Conservation (phyloP, 2,113 vertebrate genomes). For the Ginglymostoma cirratum region DNA sequence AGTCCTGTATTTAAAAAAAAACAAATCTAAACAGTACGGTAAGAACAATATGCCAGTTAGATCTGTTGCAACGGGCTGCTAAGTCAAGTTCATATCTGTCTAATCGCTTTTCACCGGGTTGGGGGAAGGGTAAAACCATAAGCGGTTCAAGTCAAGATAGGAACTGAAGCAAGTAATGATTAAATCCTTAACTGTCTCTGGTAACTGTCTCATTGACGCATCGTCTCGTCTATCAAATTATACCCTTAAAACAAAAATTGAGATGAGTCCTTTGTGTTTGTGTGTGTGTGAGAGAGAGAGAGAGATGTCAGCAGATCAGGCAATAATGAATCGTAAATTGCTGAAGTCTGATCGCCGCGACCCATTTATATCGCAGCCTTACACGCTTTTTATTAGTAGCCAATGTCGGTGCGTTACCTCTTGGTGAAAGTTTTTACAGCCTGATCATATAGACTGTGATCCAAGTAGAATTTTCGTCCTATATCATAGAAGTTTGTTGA, state of each 20-base stretch:
- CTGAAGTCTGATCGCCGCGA: background rate
- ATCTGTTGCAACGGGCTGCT: background rate
- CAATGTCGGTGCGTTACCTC: background rate
- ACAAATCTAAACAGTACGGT: background rate
- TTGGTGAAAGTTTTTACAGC: slow-evolving; percentile 5
- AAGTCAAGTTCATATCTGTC: background rate
- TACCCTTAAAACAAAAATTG: background rate
- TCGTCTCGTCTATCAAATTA: slow-evolving; percentile 1
- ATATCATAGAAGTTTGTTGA: background rate
- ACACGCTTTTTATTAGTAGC: too few species aligned
- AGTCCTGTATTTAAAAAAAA: background rate
- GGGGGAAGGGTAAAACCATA: background rate
- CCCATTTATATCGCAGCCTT: background rate
- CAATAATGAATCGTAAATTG: background rate
- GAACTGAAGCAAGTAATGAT: slow-evolving; percentile 24
- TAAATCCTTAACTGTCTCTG: background rate
- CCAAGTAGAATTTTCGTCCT: background rate
- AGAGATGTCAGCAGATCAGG: background rate
- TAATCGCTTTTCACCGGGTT: background rate
- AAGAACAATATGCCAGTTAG: background rate
- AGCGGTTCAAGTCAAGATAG: background rate
- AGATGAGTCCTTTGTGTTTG: too few species aligned
- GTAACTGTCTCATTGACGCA: background rate
- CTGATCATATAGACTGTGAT: background rate
- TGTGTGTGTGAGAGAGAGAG: too few species aligned